These are phyloP conservation scores for Butorides virescens DNA, from an alignment of 2,113 vertebrate genomes.

Conservation along the genomic window DNA sequence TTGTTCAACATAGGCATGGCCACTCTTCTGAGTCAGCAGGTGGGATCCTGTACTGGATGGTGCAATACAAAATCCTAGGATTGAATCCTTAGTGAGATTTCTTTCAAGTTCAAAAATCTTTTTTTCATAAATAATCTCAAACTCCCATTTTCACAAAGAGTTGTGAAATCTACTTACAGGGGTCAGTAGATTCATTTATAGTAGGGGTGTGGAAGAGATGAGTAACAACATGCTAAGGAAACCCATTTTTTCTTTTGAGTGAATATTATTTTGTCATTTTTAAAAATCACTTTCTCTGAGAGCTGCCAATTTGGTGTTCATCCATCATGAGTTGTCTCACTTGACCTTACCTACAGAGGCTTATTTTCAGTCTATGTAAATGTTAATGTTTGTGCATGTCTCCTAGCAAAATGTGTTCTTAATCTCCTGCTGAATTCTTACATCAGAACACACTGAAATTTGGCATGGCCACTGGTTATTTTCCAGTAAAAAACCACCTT, in stretches of 20 bases:
- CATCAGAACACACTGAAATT: conserved; percentile 45
- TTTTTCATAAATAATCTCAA: background rate
- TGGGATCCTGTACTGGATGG: background rate
- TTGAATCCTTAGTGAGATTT: background rate
- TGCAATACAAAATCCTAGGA: background rate
- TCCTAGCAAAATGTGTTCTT: conserved; percentile 55
- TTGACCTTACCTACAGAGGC: background rate
- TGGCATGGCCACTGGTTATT: conserved; percentile 43
- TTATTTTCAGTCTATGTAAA: background rate
- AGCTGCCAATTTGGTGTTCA: background rate
- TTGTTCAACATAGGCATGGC: background rate
- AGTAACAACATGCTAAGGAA: background rate
- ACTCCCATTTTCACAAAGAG: background rate
- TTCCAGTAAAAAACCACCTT: conserved; percentile 67
- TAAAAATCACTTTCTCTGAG: background rate
- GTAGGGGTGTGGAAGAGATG: background rate
- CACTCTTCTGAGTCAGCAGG: background rate
- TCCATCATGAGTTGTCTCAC: background rate
- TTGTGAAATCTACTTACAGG: background rate
- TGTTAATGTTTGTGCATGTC: background rate
- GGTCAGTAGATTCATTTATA: background rate
- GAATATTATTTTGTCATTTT: background rate
- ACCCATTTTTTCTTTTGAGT: background rate
- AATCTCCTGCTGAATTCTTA: conserved; percentile 58
- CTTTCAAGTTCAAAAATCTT: background rate